A percentile compares a stretch with the other conserved stretches of the same genome.
Conservation (phyloP, 2,888 invertebrate species). For the Cataglyphis livida region DNA sequence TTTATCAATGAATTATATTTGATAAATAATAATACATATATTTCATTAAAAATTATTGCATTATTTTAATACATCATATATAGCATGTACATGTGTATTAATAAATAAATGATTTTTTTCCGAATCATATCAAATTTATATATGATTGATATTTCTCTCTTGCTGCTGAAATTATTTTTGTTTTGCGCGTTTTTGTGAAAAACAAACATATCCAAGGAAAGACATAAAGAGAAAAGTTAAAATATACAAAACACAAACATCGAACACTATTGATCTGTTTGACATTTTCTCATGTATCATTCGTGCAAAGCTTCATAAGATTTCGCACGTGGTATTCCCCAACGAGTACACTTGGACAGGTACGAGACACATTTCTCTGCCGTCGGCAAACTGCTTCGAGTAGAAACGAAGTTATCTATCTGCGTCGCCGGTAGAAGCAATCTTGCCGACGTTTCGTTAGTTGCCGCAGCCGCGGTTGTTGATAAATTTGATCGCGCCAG, state of each 20-base stretch:
- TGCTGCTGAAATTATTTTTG: neutral
- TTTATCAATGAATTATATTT: constrained; percentile 12
- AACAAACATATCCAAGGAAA: too few species aligned
- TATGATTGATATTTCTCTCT: neutral
- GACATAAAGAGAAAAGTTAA: neutral
- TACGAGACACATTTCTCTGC: constrained; percentile 22
- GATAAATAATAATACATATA: neutral
- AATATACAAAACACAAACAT: neutral
- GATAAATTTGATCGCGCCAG: constrained; percentile 75
- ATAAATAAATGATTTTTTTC: neutral
- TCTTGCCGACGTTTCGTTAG: constrained; percentile 66
- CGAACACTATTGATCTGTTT: neutral
- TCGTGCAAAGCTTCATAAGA: constrained; percentile 9
- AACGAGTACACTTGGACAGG: constrained; percentile 6
- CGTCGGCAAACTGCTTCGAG: constrained; percentile 37
- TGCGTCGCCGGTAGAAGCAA: constrained; percentile 55
- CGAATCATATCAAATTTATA: neutral
- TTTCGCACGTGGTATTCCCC: neutral
- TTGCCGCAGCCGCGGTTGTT: constrained; percentile 56
- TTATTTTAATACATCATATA: neutral
- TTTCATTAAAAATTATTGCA: constrained; percentile 17
- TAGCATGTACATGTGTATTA: neutral
- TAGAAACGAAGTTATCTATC: constrained; percentile 72
- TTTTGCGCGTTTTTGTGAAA: neutral
- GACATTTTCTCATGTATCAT: constrained; percentile 8